Conservation (phyloP, 2,888 invertebrate genomes). For the Melanargia galathea region DNA sequence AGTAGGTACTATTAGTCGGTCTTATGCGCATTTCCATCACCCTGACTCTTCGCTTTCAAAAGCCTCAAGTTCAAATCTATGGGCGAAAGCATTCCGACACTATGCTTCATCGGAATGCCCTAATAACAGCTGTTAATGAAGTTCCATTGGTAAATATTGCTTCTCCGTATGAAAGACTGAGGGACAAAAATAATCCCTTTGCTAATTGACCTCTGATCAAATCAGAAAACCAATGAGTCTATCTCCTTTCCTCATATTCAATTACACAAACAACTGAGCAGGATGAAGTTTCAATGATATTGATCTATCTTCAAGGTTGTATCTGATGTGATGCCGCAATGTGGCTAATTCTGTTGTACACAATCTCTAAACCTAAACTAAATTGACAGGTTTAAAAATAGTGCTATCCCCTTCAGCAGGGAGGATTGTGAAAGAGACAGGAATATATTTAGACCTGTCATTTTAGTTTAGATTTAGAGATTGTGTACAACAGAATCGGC, state of each 20-base stretch:
- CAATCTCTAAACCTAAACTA: too few relatives aligned
- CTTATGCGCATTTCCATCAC: too few relatives aligned
- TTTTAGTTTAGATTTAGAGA: too few relatives aligned
- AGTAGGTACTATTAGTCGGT: too few relatives aligned
- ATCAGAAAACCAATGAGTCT: neutral
- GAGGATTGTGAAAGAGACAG: too few relatives aligned
- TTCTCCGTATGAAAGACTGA: neutral
- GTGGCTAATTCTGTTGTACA: too few relatives aligned
- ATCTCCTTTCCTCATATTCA: neutral
- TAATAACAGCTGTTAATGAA: neutral
- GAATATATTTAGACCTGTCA: too few relatives aligned
- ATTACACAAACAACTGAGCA: neutral
- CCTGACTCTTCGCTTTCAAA: too few relatives aligned
- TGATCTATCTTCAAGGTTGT: constrained; percentile 1
- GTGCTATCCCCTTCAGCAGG: too few relatives aligned
- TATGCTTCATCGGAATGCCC: neutral
- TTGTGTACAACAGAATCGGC: too few relatives aligned
- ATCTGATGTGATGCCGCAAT: too few relatives aligned
- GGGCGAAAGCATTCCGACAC: neutral
- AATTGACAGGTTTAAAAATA: too few relatives aligned
- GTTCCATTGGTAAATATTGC: neutral
- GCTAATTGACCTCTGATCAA: neutral
- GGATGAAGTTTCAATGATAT: neutral
- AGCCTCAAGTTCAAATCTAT: neutral
- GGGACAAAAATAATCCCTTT: neutral